Percentiles rank a stretch among this genome's conserved stretches.
Evolutionary conservation across 2,113 vertebrate genomes (phyloP).

Genomic region (Tautogolabrus adspersus): DNA sequence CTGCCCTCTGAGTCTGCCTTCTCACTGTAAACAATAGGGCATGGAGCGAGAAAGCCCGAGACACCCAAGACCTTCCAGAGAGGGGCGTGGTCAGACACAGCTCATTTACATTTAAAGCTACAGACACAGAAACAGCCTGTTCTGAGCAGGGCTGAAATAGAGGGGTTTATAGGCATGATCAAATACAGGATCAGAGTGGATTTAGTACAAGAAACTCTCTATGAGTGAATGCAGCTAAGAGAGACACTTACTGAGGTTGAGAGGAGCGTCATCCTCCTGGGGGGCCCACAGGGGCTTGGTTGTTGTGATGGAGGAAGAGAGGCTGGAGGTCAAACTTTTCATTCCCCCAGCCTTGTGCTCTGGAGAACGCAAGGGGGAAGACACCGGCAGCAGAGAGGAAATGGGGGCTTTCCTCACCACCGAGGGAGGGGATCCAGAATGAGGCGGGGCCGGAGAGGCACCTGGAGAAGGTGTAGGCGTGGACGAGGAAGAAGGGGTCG

Average conservation of each 20-base stretch:
- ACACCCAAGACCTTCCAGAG: too few relatives aligned
- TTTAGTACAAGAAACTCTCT: too few relatives aligned
- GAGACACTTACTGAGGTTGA: slow-evolving; percentile 94
- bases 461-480: slow-evolving; percentile 68
- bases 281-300: slow-evolving; percentile 86
- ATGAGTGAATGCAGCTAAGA: too few relatives aligned
- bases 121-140: too few relatives aligned
- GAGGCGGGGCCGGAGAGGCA: slow-evolving; percentile 82
- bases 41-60: too few relatives aligned
- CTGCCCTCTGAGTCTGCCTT: too few relatives aligned
- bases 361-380: slow-evolving; percentile 86
- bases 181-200: too few relatives aligned
- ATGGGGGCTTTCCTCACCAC: slow-evolving; percentile 90
- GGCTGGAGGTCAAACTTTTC: slow-evolving; percentile 68
- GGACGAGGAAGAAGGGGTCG: slow-evolving; percentile 58
- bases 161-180: too few relatives aligned
- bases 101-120: too few relatives aligned
- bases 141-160: too few relatives aligned
- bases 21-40: too few relatives aligned
- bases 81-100: too few relatives aligned
- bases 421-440: slow-evolving; percentile 84
- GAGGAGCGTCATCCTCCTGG: slow-evolving; percentile 92
- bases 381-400: slow-evolving; percentile 85
- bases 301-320: slow-evolving; percentile 46
- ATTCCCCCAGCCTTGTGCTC: slow-evolving; percentile 85